Base-by-base conservation (phyloP, 2,113 vertebrate genomes). In the Corydoras maculifer region DNA sequence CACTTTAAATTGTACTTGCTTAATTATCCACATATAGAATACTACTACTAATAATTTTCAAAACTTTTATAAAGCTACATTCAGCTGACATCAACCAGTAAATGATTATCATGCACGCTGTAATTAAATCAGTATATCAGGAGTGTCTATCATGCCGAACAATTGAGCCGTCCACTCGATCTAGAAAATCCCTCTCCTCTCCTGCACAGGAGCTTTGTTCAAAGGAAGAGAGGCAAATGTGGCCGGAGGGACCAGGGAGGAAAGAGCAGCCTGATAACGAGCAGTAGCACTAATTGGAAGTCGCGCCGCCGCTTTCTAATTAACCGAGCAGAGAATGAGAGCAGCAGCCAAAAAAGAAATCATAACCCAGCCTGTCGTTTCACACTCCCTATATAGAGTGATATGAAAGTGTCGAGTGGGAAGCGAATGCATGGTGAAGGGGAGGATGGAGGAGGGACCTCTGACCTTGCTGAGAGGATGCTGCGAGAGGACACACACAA, bases 231-330 rank as follows among this genome's bases (percentile, higher is more conserved):
- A 78, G 58, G 30, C 30, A 68, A 32, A 53, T 8, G 59, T 74
- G 77, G 77, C 71, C 48, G 58, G 69, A 71, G 74, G 81, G 82
- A 82, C 78, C 69, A 53, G 75, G 77, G 53, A 82, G 82, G 82
- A 76, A 75, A 74, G 69, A 74, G 73, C 70, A 80, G 78, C 82
- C 32, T 78, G 76, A 80, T 87, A 88, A 87, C 85, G 81, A 87
- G 83, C 81, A 71, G 77, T 77, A 78, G 78, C 79, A 55, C 81
- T 89, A 88, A 88, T 88, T 88, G 81, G 86, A 80, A 81, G 82
- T 75, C 82, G 81, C 76, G 80, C 79, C 32, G 78, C 11, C 75
- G 78, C 74, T 75, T 72, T 78, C 74, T 69, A 70, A 80, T 85
- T 87, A 89, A 87, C 85, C 80, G 79, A 84, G 79, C 57, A 48